phyloP scores from a whole-genome alignment of 2,888 invertebrate genomes.

The Venusia cambrica region DNA sequence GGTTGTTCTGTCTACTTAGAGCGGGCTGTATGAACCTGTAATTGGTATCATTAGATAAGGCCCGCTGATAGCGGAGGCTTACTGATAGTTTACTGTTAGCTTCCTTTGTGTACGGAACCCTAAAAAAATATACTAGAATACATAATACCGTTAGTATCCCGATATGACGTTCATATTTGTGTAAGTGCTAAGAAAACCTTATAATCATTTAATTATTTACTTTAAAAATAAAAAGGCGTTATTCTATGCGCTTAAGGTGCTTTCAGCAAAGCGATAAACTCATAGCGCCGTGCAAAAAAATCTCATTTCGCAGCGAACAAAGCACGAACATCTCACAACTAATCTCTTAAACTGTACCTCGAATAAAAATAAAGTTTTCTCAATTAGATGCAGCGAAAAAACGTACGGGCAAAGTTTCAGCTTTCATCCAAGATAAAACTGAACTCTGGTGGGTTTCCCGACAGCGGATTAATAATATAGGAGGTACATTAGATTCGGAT shows the following conservation, averaged over 20 bases:
- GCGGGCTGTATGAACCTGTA: no score
- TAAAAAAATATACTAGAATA: no score
- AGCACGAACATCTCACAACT: slow-evolving; percentile 37
- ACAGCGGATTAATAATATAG: slow-evolving; percentile 63
- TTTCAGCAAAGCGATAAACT: slow-evolving; percentile 21
- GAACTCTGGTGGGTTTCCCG: slow-evolving; percentile 56
- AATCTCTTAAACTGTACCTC: slow-evolving; percentile 50
- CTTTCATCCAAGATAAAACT: slow-evolving; percentile 64
- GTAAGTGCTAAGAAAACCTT: no score
- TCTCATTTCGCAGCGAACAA: slow-evolving; percentile 26
- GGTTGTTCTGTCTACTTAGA: no score
- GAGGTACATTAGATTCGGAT: slow-evolving; percentile 41
- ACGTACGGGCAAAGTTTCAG: slow-evolving; percentile 62
- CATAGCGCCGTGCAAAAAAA: slow-evolving; percentile 16
- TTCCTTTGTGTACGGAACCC: no score
- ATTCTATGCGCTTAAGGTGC: slow-evolving; percentile 15
- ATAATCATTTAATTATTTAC: no score
- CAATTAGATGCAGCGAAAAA: slow-evolving; percentile 64
- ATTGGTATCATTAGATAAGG: no score
- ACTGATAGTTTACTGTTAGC: no score
- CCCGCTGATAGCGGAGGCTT: no score
- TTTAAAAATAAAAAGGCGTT: slow-evolving; percentile 9
- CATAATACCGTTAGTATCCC: no score
- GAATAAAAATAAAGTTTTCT: slow-evolving; percentile 61
- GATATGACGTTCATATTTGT: no score